phyloP scores from a whole-genome alignment of 2,888 invertebrate species.

The Odontocerum albicorne region DNA sequence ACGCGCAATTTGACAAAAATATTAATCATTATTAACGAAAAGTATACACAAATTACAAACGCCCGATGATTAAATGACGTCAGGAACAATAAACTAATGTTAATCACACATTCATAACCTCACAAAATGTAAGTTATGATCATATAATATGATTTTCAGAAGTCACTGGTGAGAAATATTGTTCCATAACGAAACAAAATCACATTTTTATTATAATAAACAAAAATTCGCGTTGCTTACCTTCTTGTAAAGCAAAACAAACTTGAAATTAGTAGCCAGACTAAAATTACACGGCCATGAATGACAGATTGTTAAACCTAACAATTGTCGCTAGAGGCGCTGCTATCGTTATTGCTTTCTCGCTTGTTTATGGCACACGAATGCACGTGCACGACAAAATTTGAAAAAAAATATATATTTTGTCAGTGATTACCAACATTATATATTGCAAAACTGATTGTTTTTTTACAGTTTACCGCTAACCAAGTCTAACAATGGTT shows the following conservation, averaged over 20 bases:
- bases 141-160: too few relatives aligned
- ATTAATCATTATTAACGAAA: conserved; percentile 20
- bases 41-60: conserved; percentile 20
- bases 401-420: too few relatives aligned
- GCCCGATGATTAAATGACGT: conserved; percentile 25
- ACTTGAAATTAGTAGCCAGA: conserved; percentile 12
- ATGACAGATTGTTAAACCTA: conserved; percentile 21
- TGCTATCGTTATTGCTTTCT: conserved; percentile 4
- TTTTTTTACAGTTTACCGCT: too few relatives aligned
- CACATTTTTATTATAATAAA: too few relatives aligned
- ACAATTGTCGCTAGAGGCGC: conserved; percentile 22
- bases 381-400: too few relatives aligned
- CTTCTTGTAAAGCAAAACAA: conserved; percentile 18
- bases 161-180: too few relatives aligned
- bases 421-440: too few relatives aligned
- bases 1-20: too few relatives aligned
- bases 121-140: conserved; percentile 12
- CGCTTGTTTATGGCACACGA: too few relatives aligned
- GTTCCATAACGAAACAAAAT: too few relatives aligned
- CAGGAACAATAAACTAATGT: conserved; percentile 25
- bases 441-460: too few relatives aligned
- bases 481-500: too few relatives aligned
- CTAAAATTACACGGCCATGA: conserved; percentile 19
- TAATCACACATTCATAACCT: conserved; percentile 26
- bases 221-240: conserved; percentile 12